Conservation (phyloP, 2,797 vertebrate genomes). For the Onychomys arenicola region DNA sequence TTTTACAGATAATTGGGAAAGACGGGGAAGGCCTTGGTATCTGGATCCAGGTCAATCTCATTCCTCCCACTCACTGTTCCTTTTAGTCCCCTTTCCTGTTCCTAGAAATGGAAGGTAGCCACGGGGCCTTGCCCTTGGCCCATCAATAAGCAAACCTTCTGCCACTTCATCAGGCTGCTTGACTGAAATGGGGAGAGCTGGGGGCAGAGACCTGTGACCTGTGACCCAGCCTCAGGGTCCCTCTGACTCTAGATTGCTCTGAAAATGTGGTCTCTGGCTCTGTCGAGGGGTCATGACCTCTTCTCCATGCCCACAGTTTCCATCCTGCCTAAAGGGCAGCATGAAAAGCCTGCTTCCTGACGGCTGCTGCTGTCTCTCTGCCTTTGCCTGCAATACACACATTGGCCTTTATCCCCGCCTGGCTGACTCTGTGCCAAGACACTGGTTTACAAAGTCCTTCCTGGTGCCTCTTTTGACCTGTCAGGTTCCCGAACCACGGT, state of each 20-base stretch:
- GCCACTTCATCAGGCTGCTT: rapidly evolving
- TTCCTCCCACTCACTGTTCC: neutral
- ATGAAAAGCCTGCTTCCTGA: neutral
- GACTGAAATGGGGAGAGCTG: rapidly evolving
- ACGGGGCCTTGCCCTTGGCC: rapidly evolving
- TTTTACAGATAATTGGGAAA: neutral
- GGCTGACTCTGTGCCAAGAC: neutral
- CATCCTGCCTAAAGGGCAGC: neutral
- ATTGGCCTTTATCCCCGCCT: neutral
- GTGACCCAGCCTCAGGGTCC: neutral
- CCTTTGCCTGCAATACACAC: rapidly evolving
- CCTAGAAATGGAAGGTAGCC: neutral
- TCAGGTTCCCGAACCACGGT: rapidly evolving
- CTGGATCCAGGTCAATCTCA: neutral
- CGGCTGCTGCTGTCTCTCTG: rapidly evolving
- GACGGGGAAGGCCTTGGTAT: rapidly evolving
- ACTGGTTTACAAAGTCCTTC: neutral
- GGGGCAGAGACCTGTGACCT: rapidly evolving
- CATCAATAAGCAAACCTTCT: neutral
- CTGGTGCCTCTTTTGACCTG: rapidly evolving
- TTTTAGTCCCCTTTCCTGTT: neutral
- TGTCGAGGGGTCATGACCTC: neutral
- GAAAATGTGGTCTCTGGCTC: neutral
- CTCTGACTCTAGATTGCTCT: rapidly evolving
- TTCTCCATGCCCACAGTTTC: too few relatives aligned